Evolutionary conservation across 2,113 vertebrate species (phyloP).

Genomic region (Actinemys pallida): DNA sequence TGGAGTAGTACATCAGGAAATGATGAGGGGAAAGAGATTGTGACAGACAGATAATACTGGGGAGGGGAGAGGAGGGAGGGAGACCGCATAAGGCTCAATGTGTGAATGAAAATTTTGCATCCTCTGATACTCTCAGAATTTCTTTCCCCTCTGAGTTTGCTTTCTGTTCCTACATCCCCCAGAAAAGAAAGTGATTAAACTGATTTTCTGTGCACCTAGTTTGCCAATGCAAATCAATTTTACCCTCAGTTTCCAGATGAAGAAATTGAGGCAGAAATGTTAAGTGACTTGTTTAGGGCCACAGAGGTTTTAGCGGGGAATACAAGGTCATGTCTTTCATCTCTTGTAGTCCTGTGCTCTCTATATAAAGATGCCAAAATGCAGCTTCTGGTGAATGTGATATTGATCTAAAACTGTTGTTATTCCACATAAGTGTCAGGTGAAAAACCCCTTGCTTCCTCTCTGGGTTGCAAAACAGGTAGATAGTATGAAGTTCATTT

Average conservation of each 20-base stretch:
- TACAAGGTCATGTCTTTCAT: not conserved
- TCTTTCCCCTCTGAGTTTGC: not conserved
- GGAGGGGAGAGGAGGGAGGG: not conserved
- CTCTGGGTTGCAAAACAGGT: not conserved
- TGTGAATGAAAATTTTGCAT: not conserved
- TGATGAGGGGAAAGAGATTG: not conserved
- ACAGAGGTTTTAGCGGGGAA: not conserved
- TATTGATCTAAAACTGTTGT: not conserved
- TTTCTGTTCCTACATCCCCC: not conserved
- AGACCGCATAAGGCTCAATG: not conserved
- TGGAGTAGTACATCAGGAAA: not conserved
- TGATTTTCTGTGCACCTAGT: not conserved
- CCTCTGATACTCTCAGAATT: not conserved
- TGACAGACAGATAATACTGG: not conserved
- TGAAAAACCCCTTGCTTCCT: not conserved
- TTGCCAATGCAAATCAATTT: rapidly evolving
- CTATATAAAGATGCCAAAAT: not conserved
- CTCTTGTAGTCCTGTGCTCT: not conserved
- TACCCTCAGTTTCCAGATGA: not conserved
- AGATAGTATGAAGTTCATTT: not conserved
- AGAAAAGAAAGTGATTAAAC: not conserved
- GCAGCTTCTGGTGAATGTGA: not conserved
- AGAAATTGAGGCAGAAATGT: not conserved
- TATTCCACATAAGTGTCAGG: not conserved
- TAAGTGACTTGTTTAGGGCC: not conserved